phyloP scores from a whole-genome alignment of 23 tunicate species.

The Trididemnum nubilum region DNA sequence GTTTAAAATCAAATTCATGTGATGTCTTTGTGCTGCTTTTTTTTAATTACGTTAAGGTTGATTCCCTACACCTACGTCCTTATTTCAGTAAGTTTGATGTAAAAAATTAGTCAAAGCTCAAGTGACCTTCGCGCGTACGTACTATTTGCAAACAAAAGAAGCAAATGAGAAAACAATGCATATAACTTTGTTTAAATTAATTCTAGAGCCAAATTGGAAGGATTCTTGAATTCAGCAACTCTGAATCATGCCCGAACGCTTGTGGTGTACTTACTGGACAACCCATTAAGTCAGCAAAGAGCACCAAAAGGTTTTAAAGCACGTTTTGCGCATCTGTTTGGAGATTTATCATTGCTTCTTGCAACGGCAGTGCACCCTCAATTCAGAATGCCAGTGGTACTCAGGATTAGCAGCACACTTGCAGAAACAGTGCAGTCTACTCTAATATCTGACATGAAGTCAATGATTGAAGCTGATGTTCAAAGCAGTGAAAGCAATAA shows the following conservation, averaged over 20 bases:
- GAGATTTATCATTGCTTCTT: background rate
- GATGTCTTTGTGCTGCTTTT: too few relatives aligned
- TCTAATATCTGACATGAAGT: background rate
- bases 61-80: too few relatives aligned
- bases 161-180: background rate
- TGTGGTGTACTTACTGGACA: conserved; percentile 12
- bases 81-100: too few relatives aligned
- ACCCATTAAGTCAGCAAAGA: conserved; percentile 8
- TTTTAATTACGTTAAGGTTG: too few relatives aligned
- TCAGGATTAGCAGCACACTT: background rate
- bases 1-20: too few relatives aligned
- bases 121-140: too few relatives aligned
- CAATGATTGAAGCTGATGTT: background rate
- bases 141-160: background rate
- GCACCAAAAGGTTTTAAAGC: conserved; percentile 9
- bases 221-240: background rate
- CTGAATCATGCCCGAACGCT: conserved; percentile 11
- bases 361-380: conserved; percentile 20
- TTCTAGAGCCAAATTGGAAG: conserved; percentile 19
- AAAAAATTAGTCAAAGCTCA: too few relatives aligned
- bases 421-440: background rate
- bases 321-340: conserved; percentile 7
- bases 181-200: conserved; percentile 1
- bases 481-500: background rate
- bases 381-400: background rate